phyloP scores from a whole-genome alignment of 2,797 vertebrate genomes.

The Brachymystax lenok region DNA sequence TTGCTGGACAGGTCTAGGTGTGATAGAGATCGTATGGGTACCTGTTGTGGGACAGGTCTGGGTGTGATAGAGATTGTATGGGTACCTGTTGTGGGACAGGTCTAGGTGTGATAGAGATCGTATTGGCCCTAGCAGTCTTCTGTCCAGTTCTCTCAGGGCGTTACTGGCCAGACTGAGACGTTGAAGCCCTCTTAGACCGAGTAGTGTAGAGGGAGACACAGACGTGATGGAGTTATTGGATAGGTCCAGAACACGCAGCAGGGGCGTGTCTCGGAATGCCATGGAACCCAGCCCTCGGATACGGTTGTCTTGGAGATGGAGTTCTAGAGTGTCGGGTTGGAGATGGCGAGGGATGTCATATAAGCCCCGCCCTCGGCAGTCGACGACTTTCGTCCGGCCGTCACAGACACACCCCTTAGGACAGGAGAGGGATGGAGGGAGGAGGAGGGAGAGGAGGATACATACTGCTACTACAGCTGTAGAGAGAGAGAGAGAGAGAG shows the following conservation, averaged over 20 bases:
- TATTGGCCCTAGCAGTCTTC: conserved; percentile 82
- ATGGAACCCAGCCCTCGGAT: conserved; percentile 85
- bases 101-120: conserved; percentile 86
- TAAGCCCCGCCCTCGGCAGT: conserved; percentile 86
- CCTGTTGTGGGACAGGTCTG: too few species aligned
- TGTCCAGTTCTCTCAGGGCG: conserved; percentile 85
- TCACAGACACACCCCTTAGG: conserved; percentile 88
- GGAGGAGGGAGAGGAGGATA: conserved; percentile 61
- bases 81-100: conserved; percentile 86
- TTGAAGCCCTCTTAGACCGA: conserved; percentile 82
- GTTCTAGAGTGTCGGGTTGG: conserved; percentile 83
- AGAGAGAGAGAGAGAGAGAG: conserved; percentile 32
- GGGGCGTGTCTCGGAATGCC: conserved; percentile 81
- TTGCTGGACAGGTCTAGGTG: too few species aligned
- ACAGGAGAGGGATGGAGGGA: conserved; percentile 71
- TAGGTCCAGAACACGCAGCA: conserved; percentile 86
- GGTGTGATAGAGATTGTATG: not conserved
- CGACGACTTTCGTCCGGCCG: conserved; percentile 80
- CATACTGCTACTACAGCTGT: conserved; percentile 76
- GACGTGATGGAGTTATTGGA: conserved; percentile 91
- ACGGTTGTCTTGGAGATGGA: conserved; percentile 89
- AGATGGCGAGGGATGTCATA: conserved; percentile 84
- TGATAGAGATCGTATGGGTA: too few species aligned
- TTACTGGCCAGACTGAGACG: conserved; percentile 89
- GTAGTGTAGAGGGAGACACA: conserved; percentile 82